phyloP scores from a whole-genome alignment of 2,113 vertebrate species.

The Nothoprocta perdicaria region DNA sequence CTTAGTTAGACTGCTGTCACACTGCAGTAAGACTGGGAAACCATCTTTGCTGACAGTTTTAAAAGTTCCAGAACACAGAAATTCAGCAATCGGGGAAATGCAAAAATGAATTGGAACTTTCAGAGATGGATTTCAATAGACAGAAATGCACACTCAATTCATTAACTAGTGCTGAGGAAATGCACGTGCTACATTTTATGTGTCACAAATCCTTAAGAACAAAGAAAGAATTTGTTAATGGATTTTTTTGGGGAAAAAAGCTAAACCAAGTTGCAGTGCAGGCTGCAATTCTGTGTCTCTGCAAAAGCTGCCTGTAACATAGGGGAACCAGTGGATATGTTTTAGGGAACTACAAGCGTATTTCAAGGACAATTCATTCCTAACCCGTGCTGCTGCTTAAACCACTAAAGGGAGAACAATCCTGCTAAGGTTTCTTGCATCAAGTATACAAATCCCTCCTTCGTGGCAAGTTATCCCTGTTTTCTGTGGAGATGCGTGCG shows the following conservation, averaged over 20 bases:
- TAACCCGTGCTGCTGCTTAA: background rate
- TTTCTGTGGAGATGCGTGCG: background rate
- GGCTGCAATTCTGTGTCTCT: background rate
- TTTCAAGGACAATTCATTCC: background rate
- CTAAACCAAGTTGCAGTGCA: background rate
- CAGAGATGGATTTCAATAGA: background rate
- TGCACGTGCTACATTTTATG: background rate
- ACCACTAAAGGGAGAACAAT: constrained; percentile 10
- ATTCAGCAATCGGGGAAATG: background rate
- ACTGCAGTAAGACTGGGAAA: background rate
- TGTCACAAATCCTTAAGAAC: background rate
- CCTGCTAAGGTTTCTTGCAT: background rate
- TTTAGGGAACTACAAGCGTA: background rate
- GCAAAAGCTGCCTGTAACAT: background rate
- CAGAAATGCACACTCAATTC: background rate
- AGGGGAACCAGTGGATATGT: background rate
- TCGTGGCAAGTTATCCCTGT: background rate
- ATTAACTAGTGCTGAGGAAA: background rate
- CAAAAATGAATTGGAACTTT: constrained; percentile 5
- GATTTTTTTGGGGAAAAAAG: background rate
- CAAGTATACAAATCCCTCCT: background rate
- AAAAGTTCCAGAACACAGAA: constrained; percentile 10
- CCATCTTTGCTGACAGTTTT: constrained; percentile 5
- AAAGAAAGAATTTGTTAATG: background rate
- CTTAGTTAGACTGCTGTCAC: background rate